Conservation (phyloP, 2,888 invertebrate species). For the Drosophila vallismaia region DNA sequence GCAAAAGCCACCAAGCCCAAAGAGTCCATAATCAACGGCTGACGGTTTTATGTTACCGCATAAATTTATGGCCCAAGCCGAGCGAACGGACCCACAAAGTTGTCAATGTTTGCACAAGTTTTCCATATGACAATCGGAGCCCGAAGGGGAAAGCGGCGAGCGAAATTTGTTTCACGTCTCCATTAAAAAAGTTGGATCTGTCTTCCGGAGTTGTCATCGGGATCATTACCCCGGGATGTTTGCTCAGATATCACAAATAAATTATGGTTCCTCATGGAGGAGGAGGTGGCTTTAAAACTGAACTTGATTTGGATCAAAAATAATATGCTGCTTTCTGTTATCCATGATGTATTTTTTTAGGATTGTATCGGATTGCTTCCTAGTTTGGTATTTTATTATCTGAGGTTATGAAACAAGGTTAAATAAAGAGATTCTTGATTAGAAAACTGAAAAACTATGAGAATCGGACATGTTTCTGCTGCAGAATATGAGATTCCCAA, state of each 20-base stretch:
- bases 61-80: conserved; percentile 55
- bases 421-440: no score
- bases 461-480: no score
- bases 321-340: not conserved
- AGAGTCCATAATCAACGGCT: conserved; percentile 52
- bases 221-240: conserved; percentile 40
- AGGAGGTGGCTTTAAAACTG: not conserved
- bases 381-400: no score
- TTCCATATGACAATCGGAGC: conserved; percentile 15
- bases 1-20: conserved; percentile 26
- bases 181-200: conserved; percentile 13
- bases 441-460: no score
- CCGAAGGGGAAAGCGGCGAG: conserved; percentile 6
- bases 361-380: no score
- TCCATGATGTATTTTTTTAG: no score
- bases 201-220: conserved; percentile 35
- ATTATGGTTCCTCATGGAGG: not conserved
- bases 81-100: conserved; percentile 29
- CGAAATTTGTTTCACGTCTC: conserved; percentile 22
- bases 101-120: conserved; percentile 59
- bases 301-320: not conserved
- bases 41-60: conserved; percentile 48
- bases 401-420: no score
- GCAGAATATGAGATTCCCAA: no score
- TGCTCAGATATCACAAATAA: conserved; percentile 14